These are phyloP conservation scores for Drosophila melanosoma DNA, from an alignment of 2,888 invertebrate species.

Conservation along the genomic window DNA sequence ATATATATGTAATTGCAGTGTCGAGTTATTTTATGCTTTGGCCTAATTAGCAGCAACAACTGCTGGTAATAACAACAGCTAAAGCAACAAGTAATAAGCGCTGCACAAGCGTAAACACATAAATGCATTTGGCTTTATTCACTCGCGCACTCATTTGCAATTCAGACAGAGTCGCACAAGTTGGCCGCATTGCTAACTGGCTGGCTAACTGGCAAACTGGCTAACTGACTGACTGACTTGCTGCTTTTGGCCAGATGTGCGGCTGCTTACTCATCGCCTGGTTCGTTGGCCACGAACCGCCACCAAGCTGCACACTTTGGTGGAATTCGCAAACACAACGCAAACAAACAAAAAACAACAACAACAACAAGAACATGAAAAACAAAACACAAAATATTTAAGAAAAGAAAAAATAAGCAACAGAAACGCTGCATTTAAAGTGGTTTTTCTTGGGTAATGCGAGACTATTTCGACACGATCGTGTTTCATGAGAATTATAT, in stretches of 20 bases:
- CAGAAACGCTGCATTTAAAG: constrained; percentile 44
- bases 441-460: constrained; percentile 68
- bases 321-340: constrained; percentile 18
- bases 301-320: constrained; percentile 26
- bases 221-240: constrained; percentile 12
- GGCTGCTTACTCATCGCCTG: constrained; percentile 69
- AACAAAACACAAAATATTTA: constrained; percentile 14
- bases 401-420: constrained; percentile 5
- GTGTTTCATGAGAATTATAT: constrained; percentile 69
- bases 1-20: constrained; percentile 16
- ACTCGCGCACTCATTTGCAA: constrained; percentile 68
- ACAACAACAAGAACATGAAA: not conserved
- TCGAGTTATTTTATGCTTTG: constrained; percentile 48
- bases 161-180: constrained; percentile 68
- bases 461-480: constrained; percentile 74
- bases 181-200: constrained; percentile 61
- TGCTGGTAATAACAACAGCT: constrained; percentile 11
- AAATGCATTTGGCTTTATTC: constrained; percentile 58
- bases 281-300: constrained; percentile 67
- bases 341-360: not conserved
- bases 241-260: constrained; percentile 12
- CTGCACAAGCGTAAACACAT: constrained; percentile 16
- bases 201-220: constrained; percentile 32
- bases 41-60: constrained; percentile 64
- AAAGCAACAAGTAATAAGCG: constrained; percentile 5